Base-by-base conservation (phyloP, 2,888 invertebrate genomes). In the Rhodophaea formosa region DNA sequence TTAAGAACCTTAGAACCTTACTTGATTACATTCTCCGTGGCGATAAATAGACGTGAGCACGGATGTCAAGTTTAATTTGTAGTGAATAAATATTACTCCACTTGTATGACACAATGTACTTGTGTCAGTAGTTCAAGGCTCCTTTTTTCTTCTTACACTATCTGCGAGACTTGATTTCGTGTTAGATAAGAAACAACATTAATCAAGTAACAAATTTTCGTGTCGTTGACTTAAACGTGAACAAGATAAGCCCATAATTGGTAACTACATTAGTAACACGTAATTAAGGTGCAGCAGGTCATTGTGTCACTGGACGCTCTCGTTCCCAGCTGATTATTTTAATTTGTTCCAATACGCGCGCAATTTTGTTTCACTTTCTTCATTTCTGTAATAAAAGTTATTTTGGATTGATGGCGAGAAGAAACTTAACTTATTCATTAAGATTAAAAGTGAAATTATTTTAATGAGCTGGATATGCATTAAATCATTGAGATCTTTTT, bases 281-380 rank as follows among this genome's bases (percentile, higher is more conserved):
- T 16, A 45, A 15, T 45, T 45, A 51, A 32, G 30, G 30, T 30
- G 16, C 32, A 32, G 1, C 32, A 51, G 49, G 49, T 51, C 29
- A 51, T 51, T 51, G 32, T 51, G 49, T 51, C 49, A 30, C 15
- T 17, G 15, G 49, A 1, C 16, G 32, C 14, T 35, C 52, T 52
- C 17, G 12, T 52, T 52, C 52, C 35, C 52, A 52, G 23, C 32
- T 32, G 29, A 32, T 35, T 35, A 39, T 39, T 16, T 17, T 39
- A 35, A 52, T 52, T 52, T 52, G 52, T 52, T 39, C n/a, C 8
- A 39, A 52, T 52, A 39, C 17, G 15, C 35, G 39, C 15, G 30
- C 51, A 52, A 35, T 52, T 52, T 16, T 16, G 35, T 52, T 52
- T 52, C 17, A 52, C 52, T 52, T 52, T 52, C 35, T 39, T 32